Conservation (phyloP, 2,113 vertebrate species). For the Acrocephalus kingi region DNA sequence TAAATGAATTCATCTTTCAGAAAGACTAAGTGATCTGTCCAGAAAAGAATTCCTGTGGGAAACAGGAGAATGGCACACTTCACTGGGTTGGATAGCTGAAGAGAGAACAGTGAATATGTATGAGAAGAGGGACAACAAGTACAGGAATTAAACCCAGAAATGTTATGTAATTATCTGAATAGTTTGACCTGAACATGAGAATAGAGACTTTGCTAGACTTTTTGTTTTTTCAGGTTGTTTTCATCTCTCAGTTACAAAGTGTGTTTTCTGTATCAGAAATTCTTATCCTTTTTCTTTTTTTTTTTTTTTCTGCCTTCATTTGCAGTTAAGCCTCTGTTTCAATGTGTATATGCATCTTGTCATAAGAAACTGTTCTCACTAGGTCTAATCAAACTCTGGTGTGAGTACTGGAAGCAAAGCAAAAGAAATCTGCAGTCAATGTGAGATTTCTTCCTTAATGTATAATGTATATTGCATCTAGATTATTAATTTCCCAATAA, state of each 20-base stretch:
- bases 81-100: neutral
- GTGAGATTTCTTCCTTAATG: neutral
- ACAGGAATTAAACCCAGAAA: neutral
- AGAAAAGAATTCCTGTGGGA: neutral
- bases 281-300: neutral
- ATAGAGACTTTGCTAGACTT: neutral
- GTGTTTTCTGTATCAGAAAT: neutral
- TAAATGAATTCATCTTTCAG: neutral
- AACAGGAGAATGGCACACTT: neutral
- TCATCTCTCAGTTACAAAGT: neutral
- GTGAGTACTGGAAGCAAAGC: neutral
- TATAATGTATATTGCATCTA: neutral
- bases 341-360: neutral
- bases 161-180: neutral
- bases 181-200: neutral
- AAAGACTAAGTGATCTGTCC: neutral
- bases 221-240: rapidly evolving
- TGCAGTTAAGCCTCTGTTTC: neutral
- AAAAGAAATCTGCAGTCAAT: neutral
- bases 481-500: neutral
- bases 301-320: neutral
- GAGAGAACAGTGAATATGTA: neutral
- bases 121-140: neutral
- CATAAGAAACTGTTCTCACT: neutral
- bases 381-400: neutral